Percentiles rank a stretch among this genome's conserved stretches.
Conservation (phyloP, 64 coral and sea anemone genomes). For the Anthopleura sola region DNA sequence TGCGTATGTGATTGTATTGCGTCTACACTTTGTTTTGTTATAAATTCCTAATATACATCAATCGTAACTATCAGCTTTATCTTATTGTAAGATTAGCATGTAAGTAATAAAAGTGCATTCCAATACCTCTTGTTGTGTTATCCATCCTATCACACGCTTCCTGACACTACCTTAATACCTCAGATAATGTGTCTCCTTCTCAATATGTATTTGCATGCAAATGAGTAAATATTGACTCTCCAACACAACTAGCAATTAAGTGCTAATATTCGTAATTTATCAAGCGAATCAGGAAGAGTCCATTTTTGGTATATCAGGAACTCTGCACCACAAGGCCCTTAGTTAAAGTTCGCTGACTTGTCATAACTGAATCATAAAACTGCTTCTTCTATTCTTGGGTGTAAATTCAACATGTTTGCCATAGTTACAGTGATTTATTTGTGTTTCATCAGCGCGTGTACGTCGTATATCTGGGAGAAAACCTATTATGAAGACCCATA, state of each 20-base stretch:
- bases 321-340: neutral
- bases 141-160: neutral
- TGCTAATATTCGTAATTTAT: neutral
- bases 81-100: too few species aligned
- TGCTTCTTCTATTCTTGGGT: neutral
- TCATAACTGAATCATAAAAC: neutral
- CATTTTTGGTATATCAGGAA: neutral
- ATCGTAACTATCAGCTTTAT: neutral
- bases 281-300: neutral
- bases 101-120: neutral
- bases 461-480: slow-evolving; percentile 1
- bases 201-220: neutral
- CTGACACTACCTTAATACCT: neutral
- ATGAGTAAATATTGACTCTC: slow-evolving; percentile 3
- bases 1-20: too few species aligned
- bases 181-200: slow-evolving; percentile 7
- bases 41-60: too few species aligned
- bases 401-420: neutral
- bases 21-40: too few species aligned
- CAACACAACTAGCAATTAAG: neutral
- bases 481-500: neutral
- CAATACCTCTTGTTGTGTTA: neutral
- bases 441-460: neutral
- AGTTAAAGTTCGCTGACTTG: neutral
- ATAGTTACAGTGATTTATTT: neutral